Evolutionary conservation across 2,113 vertebrate genomes (phyloP).

Genomic region (Microcebus ravelobensis): DNA sequence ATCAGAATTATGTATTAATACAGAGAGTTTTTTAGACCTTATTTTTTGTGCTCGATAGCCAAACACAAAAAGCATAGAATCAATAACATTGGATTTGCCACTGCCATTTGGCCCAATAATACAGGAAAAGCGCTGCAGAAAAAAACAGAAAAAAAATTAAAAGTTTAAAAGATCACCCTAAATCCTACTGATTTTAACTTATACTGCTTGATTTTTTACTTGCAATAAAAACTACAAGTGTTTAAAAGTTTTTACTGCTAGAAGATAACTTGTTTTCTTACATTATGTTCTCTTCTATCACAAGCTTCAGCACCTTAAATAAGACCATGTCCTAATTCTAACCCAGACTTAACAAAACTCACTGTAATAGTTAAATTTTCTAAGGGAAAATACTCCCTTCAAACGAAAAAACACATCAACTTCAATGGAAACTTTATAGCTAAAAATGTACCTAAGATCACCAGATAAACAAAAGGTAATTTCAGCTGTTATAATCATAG

Average conservation of each 20-base stretch:
- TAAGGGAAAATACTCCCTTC: background rate
- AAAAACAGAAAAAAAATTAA: slow-evolving; percentile 44
- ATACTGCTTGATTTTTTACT: background rate
- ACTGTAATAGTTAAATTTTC: background rate
- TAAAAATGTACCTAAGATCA: slow-evolving; percentile 21
- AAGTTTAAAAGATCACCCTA: slow-evolving; percentile 19
- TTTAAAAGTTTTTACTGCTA: slow-evolving; percentile 14
- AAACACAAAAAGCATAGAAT: slow-evolving; percentile 99
- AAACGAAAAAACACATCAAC: slow-evolving; percentile 16
- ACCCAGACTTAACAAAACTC: background rate
- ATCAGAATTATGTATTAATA: slow-evolving; percentile 98
- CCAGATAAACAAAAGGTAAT: slow-evolving; percentile 19
- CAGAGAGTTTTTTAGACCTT: slow-evolving; percentile 97
- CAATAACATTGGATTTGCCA: slow-evolving; percentile 99
- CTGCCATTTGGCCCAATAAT: slow-evolving; percentile 99
- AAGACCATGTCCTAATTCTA: slow-evolving; percentile 18
- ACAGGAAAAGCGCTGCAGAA: slow-evolving; percentile 95
- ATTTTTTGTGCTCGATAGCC: slow-evolving; percentile 99
- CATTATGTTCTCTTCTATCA: background rate
- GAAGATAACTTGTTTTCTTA: slow-evolving; percentile 3
- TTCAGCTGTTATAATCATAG: slow-evolving; percentile 3
- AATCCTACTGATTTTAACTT: slow-evolving; percentile 3
- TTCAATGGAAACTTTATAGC: slow-evolving; percentile 20
- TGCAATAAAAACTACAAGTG: slow-evolving; percentile 10
- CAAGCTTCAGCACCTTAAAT: background rate